Evolutionary conservation across 2,113 vertebrate species (phyloP), one percentile per base, ranked within the genome.

Genomic region (Dendropsophus ebraccatus): DNA sequence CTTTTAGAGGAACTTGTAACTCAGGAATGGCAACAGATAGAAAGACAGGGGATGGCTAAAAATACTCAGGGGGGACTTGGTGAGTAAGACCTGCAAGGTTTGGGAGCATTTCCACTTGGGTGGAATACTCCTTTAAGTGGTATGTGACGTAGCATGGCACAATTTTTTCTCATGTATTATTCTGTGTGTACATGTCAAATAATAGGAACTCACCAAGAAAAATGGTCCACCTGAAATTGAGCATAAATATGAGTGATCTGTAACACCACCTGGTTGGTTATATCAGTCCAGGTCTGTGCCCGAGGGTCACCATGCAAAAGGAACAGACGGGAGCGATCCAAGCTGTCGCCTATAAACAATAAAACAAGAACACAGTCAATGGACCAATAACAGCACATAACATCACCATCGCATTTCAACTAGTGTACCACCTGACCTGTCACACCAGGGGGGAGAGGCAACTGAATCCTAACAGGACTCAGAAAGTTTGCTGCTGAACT

Each of bases 191-290:
- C 45, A 47, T 47, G 45, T 47, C 5, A 47, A 10, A 65, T 10
- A 47, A n/a, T 19, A 86, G 25, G 28, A 28, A 90, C 96, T 95
- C 88, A 99, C 98, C 97, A 99, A 83, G 98, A 99, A 90, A 99
- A 99, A 89, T 96, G 95, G 1, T 94, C 96, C 88, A 98, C 94
- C 91, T 95, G 96, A 94, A 99, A 99, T 87, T 97, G 84, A 0
- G 95, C 97, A 2, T 97, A 99, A 69, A 98, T 88, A 82, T 99
- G 96, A 0, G 95, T 97, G 88, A 98, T 91, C 70, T 95, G 91
- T 87, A 99, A 92, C 4, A 90, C 94, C 88, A 96, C 96, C 86
- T 97, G 95, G 4, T 92, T 87, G 0, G 97, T 99, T 87, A 99
- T 93, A 89, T 99, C 97, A 17, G 95, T 96, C 98, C 98, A 99